Percentiles rank a stretch among this genome's conserved stretches.
These are phyloP conservation scores for Zhuqinia jingwanae DNA, from an alignment of 2,888 invertebrate genomes.

Conservation along the genomic window DNA sequence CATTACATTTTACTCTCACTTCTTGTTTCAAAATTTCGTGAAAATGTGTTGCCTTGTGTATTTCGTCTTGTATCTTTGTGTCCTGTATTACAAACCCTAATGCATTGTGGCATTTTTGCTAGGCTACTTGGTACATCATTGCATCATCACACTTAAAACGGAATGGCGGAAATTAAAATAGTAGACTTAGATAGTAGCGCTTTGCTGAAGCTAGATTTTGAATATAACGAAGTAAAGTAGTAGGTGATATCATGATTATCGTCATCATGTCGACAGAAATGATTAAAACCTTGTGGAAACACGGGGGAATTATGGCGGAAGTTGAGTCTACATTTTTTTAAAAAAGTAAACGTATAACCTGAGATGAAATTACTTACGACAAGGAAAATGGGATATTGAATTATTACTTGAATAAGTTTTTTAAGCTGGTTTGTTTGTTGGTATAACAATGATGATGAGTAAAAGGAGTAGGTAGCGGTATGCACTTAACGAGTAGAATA, in stretches of 20 bases:
- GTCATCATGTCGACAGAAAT: slow-evolving; percentile 2
- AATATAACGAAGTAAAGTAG: too few species aligned
- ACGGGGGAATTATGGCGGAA: background rate
- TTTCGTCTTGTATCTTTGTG: slow-evolving; percentile 2
- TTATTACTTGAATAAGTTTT: slow-evolving; percentile 46
- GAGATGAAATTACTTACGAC: background rate
- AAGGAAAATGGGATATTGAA: slow-evolving; percentile 50
- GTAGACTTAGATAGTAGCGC: background rate
- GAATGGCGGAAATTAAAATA: slow-evolving; percentile 42
- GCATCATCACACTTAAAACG: background rate
- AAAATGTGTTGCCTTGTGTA: background rate
- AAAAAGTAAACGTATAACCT: background rate
- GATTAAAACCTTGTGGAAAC: slow-evolving; percentile 32
- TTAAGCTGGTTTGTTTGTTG: background rate
- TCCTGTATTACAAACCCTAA: background rate
- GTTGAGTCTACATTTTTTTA: background rate
- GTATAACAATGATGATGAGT: background rate
- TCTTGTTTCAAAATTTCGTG: slow-evolving; percentile 57
- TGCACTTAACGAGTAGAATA: background rate
- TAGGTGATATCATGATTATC: slow-evolving; percentile 20
- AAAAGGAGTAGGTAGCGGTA: background rate
- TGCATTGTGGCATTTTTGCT: too few species aligned
- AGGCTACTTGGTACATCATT: too few species aligned
- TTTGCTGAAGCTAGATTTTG: background rate
- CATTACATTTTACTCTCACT: slow-evolving; percentile 34